These are phyloP conservation scores for Ahaetulla prasina DNA, from an alignment of 2,113 vertebrate genomes.

Conservation along the genomic window DNA sequence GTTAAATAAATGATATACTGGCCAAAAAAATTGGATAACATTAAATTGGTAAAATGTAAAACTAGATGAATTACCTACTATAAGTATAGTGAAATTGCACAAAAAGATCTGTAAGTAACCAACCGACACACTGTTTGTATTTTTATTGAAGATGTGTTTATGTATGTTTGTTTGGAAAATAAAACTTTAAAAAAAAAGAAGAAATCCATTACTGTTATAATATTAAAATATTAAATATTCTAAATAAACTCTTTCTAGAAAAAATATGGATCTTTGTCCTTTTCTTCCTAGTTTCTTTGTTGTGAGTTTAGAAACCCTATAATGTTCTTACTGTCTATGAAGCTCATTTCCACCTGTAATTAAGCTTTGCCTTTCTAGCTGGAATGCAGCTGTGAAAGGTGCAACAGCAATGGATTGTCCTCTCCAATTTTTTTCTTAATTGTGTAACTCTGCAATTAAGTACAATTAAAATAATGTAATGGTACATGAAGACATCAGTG, in stretches of 20 bases:
- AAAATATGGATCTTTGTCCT: neutral
- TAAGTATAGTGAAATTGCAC: too few species aligned
- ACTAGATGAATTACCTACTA: too few species aligned
- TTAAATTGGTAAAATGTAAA: too few species aligned
- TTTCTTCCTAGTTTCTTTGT: constrained; percentile 1
- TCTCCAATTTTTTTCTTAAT: neutral
- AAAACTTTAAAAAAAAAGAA: too few species aligned
- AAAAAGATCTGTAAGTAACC: too few species aligned
- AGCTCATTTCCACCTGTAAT: constrained; percentile 15
- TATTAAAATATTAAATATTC: neutral
- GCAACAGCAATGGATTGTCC: neutral
- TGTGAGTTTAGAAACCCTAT: constrained; percentile 11
- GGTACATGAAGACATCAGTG: neutral
- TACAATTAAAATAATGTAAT: neutral
- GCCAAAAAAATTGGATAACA: too few species aligned
- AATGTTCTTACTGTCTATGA: constrained; percentile 17
- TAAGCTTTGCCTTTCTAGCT: neutral
- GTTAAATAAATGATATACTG: too few species aligned
- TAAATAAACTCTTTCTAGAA: neutral
- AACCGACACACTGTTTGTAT: too few species aligned
- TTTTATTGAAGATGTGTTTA: too few species aligned
- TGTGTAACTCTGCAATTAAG: neutral
- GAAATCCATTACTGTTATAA: neutral
- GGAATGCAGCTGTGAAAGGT: neutral
- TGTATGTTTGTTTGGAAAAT: too few species aligned